A percentile compares a stretch with the other conserved stretches of the same genome.
Conservation (phyloP, 2,113 vertebrate genomes). For the Hymenochirus boettgeri region DNA sequence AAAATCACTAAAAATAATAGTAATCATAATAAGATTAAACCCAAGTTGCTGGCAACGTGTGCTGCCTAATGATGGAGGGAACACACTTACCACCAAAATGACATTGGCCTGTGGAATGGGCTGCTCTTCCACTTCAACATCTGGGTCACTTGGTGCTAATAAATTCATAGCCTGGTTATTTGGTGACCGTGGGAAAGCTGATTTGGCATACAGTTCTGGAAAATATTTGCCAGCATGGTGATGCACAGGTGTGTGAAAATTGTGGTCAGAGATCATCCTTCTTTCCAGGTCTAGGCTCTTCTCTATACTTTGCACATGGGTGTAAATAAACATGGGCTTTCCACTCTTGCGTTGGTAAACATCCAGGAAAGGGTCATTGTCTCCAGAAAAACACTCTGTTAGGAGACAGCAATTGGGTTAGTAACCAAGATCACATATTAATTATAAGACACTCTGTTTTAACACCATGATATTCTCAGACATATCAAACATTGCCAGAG, state of each 20-base stretch:
- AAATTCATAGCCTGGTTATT: constrained; percentile 64
- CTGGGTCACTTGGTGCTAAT: constrained; percentile 60
- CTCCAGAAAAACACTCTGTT: constrained; percentile 66
- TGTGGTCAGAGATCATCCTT: constrained; percentile 56
- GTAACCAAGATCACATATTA: no score
- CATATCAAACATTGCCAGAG: no score
- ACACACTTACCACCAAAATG: constrained; percentile 70
- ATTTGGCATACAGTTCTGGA: constrained; percentile 58
- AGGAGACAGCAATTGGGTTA: constrained; percentile 25
- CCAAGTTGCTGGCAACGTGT: no score
- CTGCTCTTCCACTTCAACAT: constrained; percentile 70
- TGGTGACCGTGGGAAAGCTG: constrained; percentile 59
- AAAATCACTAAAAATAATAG: no score
- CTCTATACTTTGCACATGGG: constrained; percentile 58
- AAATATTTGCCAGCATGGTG: constrained; percentile 54
- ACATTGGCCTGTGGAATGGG: constrained; percentile 62
- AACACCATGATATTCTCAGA: no score
- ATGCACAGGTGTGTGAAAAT: constrained; percentile 50
- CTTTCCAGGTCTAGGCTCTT: constrained; percentile 62
- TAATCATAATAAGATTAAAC: no score
- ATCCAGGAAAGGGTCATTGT: constrained; percentile 60
- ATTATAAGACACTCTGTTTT: no score
- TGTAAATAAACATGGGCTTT: constrained; percentile 66
- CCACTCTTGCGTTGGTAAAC: constrained; percentile 57
- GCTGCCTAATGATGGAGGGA: neutral